Base-by-base conservation (phyloP, 37 sponge, comb jelly and placozoan species). In the Eunapius fragilis region DNA sequence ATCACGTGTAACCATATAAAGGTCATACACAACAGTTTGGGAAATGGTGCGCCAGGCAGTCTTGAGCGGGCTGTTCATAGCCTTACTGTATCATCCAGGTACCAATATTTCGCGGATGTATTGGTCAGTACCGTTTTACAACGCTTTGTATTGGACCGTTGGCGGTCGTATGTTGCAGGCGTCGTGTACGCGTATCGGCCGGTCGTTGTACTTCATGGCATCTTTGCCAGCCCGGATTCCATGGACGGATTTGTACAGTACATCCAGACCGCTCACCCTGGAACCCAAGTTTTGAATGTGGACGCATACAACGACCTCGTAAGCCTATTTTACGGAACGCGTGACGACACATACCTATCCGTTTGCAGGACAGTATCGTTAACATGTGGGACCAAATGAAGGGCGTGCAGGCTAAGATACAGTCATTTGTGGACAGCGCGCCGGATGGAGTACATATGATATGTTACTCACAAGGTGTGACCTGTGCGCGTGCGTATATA, bases 121-220 rank as follows among this genome's bases (percentile, higher is more conserved):
- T 45, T 45, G 47, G 7, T 11, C 9, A 45, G 4, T 9, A 4
- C 47, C 47, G 47, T 45, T 9, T 11, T 4, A 4, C 9, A 9
- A 45, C 47, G 7, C 47, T 9, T n/a, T n/a, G n/a, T n/a, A n/a
- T n/a, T n/a, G n/a, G n/a, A n/a, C n/a, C n/a, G n/a, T n/a, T n/a
- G n/a, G n/a, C n/a, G n/a, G 47, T 45, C 4, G 7, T 45, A 11
- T 58, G 22, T 2, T 58, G 58, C 17, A 58, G 14, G 58, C 17
- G 22, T 10, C 7, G 58, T 58, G 19, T 19, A 1, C 58, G 22
- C 58, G 34, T 95, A 96, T 67, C 87, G 75, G 48, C 96, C 96
- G 25, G 93, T 96, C 7, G 80, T 96, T 25, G n/a, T 96, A 19
- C 74, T 96, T 71, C 96, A 96, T 84, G 96, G 96, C 13, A 86